These are phyloP conservation scores for Linnaemya vulpina DNA, from an alignment of 2,888 invertebrate genomes.

Conservation along the genomic window DNA sequence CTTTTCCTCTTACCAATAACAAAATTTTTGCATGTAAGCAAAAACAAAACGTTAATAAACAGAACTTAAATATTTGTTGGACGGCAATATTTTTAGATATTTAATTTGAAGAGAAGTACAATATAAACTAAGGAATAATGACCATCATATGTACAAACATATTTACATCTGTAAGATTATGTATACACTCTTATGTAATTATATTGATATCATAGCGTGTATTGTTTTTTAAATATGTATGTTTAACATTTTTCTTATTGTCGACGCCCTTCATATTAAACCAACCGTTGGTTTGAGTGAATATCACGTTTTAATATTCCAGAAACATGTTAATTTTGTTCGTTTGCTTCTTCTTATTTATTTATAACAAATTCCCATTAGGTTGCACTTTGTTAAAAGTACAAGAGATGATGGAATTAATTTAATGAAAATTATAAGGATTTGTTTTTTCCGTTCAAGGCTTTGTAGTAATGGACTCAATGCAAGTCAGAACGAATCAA, in stretches of 20 bases:
- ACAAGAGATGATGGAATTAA: neutral
- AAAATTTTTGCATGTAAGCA: too few species aligned
- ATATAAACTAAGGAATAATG: too few species aligned
- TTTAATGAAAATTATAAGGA: neutral
- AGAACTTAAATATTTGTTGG: too few species aligned
- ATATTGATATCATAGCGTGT: neutral
- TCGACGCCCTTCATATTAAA: neutral
- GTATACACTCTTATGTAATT: neutral
- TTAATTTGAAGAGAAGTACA: too few species aligned
- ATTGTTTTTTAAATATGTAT: neutral
- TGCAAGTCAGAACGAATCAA: constrained; percentile 5
- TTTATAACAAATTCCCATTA: constrained; percentile 19
- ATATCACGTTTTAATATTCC: constrained; percentile 21
- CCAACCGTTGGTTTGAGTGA: neutral
- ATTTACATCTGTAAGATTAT: neutral
- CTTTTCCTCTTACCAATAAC: too few species aligned
- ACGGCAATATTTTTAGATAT: too few species aligned
- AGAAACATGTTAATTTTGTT: constrained; percentile 10
- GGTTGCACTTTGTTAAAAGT: neutral
- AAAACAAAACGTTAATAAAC: too few species aligned
- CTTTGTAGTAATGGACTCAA: neutral
- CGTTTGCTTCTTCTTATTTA: constrained; percentile 6
- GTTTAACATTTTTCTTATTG: neutral
- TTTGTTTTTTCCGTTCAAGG: neutral
- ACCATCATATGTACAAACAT: neutral